A percentile compares a stretch with the other conserved stretches of the same genome.
Evolutionary conservation across 2,888 invertebrate species (phyloP).

Genomic region (Eulithis testata): DNA sequence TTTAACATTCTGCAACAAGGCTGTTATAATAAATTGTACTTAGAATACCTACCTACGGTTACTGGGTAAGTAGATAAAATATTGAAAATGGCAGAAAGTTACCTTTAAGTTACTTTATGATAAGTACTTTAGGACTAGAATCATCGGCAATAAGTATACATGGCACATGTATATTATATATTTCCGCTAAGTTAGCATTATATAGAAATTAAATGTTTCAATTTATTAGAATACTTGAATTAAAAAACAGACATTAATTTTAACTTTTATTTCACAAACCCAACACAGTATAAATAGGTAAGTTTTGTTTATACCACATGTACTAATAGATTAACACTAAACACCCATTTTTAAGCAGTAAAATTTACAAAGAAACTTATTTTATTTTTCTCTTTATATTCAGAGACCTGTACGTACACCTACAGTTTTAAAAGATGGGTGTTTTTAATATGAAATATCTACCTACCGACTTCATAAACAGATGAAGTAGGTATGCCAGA

Average conservation of each 20-base stretch:
- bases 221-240: slow-evolving; percentile 44
- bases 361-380: background rate
- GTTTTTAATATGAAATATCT: too few relatives aligned
- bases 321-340: background rate
- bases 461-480: too few relatives aligned
- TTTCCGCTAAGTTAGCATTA: slow-evolving; percentile 29
- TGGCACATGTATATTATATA: slow-evolving; percentile 24
- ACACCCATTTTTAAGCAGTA: slow-evolving; percentile 1
- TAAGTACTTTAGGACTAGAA: background rate
- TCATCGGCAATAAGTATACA: slow-evolving; percentile 16
- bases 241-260: slow-evolving; percentile 51
- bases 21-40: too few relatives aligned
- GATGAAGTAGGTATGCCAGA: too few relatives aligned
- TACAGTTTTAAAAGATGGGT: too few relatives aligned
- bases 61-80: too few relatives aligned
- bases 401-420: too few relatives aligned
- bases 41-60: too few relatives aligned
- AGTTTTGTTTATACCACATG: slow-evolving; percentile 3
- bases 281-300: slow-evolving; percentile 45
- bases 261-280: slow-evolving; percentile 59
- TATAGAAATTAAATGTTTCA: slow-evolving; percentile 23
- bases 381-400: background rate
- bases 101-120: too few relatives aligned
- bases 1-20: too few relatives aligned
- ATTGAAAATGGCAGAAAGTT: too few relatives aligned